Evolutionary conservation across 2,113 vertebrate species (phyloP), one percentile per base, ranked within the genome.

Genomic region (Eublepharis macularius): DNA sequence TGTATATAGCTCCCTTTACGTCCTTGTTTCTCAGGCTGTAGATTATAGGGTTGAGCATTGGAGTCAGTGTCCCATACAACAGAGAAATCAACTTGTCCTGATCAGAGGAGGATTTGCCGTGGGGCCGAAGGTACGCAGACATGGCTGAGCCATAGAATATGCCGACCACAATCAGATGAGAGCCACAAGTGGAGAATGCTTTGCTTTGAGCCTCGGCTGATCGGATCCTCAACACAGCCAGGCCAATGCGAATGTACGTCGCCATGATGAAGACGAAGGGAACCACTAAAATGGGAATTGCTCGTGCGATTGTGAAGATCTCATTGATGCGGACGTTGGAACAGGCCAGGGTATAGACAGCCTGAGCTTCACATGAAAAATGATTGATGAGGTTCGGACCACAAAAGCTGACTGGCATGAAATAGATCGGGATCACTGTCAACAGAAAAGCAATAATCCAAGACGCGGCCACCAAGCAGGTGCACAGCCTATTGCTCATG

Each of bases 171-270:
- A 76, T 86, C 70, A 93, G 76, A 13, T 92, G 90, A 0, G 89
- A 93, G 32, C 86, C 84, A 0, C 92, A 94, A 14, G 92, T 94
- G 39, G 93, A 91, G 47, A 94, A 94, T 32, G 90, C 86, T 39
- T 93, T 94, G 32, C 69, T 87, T n/a, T 3, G 32, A 0, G 89
- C 91, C 5, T 83, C 32, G 0, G 68, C 24, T 0, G 94, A 93
- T 2, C 73, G 39, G 19, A 94, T 90, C 63, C 36, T 89, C n/a
- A 94, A 80, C n/a, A 94, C 76, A 0, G 85, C 69, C 2, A 17
- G 54, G n/a, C 93, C 24, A 69, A 93, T 93, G 17, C 70, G 89
- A 32, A 13, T 13, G 0, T 93, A 94, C 11, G 89, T 93, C 66
- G 89, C 0, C 2, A 85, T 24, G 54, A 91, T 90, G 54, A 88